Conservation (phyloP, 2,797 vertebrate species). For the Typhlichthys subterraneus region DNA sequence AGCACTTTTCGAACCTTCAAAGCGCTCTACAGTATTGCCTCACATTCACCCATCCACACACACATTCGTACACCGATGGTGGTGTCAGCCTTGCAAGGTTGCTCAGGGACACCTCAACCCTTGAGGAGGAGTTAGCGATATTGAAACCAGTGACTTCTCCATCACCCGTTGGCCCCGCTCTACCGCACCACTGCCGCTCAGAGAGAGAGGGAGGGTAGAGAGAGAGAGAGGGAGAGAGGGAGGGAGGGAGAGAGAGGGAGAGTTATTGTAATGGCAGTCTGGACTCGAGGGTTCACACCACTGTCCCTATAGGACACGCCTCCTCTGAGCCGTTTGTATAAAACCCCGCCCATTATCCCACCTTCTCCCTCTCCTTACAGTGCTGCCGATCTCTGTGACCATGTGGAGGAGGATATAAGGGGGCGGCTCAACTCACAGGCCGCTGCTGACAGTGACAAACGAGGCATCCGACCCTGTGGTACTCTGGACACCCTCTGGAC, state of each 20-base stretch:
- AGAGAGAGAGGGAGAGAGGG: too few relatives aligned
- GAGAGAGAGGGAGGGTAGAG: too few relatives aligned
- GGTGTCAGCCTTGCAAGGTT: too few relatives aligned
- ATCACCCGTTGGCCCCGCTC: background rate
- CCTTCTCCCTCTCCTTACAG: constrained; percentile 9
- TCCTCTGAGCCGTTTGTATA: constrained; percentile 12
- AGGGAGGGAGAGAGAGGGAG: too few relatives aligned
- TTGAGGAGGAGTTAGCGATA: too few relatives aligned
- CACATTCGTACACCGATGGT: too few relatives aligned
- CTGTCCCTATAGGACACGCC: constrained; percentile 5
- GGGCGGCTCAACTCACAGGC: constrained; percentile 39
- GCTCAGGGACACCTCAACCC: too few relatives aligned
- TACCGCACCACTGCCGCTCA: too few relatives aligned
- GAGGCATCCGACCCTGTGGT: constrained; percentile 72
- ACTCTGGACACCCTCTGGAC: constrained; percentile 77
- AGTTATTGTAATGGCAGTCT: constrained; percentile 9
- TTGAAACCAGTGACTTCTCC: background rate
- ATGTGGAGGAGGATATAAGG: constrained; percentile 62
- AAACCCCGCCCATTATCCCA: background rate
- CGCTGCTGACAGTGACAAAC: constrained; percentile 76
- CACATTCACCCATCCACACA: too few relatives aligned
- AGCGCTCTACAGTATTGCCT: too few relatives aligned
- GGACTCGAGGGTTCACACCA: background rate
- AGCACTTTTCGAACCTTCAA: too few relatives aligned
- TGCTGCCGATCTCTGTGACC: constrained; percentile 47